Conservation (phyloP, 2,888 invertebrate species). For the Volucella zonaria region DNA sequence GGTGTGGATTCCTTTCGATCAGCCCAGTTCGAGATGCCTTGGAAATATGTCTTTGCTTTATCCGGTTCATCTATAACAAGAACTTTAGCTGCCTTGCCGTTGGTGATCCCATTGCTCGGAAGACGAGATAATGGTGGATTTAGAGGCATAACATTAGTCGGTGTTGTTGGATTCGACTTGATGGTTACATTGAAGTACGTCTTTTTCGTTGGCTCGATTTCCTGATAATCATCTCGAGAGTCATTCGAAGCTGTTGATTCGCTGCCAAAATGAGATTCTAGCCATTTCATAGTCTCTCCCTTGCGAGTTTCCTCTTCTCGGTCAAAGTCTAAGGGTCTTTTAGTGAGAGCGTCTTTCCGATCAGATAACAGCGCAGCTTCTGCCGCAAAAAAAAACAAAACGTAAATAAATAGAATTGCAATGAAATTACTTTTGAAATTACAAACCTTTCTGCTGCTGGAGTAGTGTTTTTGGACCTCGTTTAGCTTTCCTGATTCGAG, state of each 20-base stretch:
- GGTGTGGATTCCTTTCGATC: conserved; percentile 84
- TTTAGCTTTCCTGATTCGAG: conserved; percentile 88
- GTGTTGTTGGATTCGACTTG: conserved; percentile 84
- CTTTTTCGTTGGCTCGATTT: conserved; percentile 86
- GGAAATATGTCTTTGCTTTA: conserved; percentile 84
- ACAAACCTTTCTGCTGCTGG: conserved; percentile 83
- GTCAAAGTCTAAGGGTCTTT: conserved; percentile 92
- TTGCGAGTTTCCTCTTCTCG: conserved; percentile 94
- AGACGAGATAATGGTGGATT: conserved; percentile 36
- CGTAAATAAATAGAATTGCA: conserved; percentile 37
- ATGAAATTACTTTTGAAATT: not conserved
- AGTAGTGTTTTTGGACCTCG: conserved; percentile 83
- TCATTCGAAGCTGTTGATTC: conserved; percentile 90
- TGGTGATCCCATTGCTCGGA: conserved; percentile 78
- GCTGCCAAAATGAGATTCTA: conserved; percentile 95
- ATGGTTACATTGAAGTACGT: conserved; percentile 90
- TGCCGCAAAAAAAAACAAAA: conserved; percentile 68
- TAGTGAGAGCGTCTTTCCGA: conserved; percentile 91
- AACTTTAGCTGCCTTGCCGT: conserved; percentile 84
- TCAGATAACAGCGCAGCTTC: conserved; percentile 84
- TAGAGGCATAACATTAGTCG: conserved; percentile 81
- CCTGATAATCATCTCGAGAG: conserved; percentile 82
- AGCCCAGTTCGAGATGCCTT: conserved; percentile 92
- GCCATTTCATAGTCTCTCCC: conserved; percentile 95
- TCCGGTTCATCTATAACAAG: conserved; percentile 84